Percentiles rank a stretch among this genome's conserved stretches.
Conservation (phyloP, 1,140 invertebrate genomes). For the Araneus ventricosus region DNA sequence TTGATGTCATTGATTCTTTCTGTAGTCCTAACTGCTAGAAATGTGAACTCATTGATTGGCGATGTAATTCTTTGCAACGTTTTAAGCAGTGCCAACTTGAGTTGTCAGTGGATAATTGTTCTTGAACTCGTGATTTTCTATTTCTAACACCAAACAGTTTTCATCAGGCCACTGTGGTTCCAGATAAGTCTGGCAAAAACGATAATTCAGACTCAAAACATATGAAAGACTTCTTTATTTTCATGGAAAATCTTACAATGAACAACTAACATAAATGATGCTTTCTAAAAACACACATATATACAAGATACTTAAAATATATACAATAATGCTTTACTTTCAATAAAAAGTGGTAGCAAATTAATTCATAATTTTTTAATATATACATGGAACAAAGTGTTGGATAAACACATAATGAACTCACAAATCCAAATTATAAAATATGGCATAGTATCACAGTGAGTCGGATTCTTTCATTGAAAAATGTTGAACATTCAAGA, state of each 20-base stretch:
- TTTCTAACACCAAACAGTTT: too few relatives aligned
- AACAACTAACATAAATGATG: not conserved
- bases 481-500: not conserved
- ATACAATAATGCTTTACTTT: not conserved
- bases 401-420: not conserved
- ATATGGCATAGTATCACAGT: slow-evolving; percentile 59
- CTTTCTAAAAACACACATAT: slow-evolving; percentile 4
- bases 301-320: not conserved
- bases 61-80: too few relatives aligned
- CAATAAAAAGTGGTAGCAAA: not conserved
- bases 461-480: not conserved
- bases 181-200: not conserved
- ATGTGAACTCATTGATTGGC: too few relatives aligned
- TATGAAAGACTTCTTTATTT: slow-evolving; percentile 10
- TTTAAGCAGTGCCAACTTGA: too few relatives aligned
- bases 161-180: too few relatives aligned
- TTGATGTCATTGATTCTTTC: too few relatives aligned
- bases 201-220: not conserved
- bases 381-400: not conserved
- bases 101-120: too few relatives aligned
- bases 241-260: slow-evolving; percentile 5
- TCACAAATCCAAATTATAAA: slow-evolving; percentile 36
- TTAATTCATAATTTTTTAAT: not conserved
- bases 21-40: too few relatives aligned
- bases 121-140: too few relatives aligned